Conservation (phyloP, 2,888 invertebrate genomes). For the Nysson spinosus region DNA sequence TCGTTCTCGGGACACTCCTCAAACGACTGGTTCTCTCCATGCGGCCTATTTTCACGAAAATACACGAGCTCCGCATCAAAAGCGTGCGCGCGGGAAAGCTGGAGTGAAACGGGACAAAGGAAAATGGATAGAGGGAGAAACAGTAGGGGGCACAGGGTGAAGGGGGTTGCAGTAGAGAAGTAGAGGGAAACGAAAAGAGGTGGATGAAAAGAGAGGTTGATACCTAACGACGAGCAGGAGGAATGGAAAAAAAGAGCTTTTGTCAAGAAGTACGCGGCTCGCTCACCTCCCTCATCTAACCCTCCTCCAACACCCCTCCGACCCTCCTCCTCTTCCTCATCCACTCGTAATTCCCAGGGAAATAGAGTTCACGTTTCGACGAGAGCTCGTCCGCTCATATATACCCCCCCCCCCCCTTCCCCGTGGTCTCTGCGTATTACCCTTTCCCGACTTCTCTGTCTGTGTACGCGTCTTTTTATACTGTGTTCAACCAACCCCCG, state of each 20-base stretch:
- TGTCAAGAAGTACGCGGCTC: conserved; percentile 51
- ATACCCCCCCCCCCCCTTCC: too few relatives aligned
- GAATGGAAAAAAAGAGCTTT: conserved; percentile 56
- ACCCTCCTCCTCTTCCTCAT: conserved; percentile 6
- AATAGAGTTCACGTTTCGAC: conserved; percentile 57
- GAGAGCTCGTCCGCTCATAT: conserved; percentile 39
- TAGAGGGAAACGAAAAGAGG: conserved; percentile 7
- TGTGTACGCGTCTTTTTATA: not conserved
- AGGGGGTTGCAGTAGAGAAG: conserved; percentile 5
- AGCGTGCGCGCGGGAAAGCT: conserved; percentile 31
- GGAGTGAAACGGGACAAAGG: conserved; percentile 39
- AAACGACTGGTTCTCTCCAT: conserved; percentile 37
- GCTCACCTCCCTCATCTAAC: conserved; percentile 12
- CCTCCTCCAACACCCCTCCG: not conserved
- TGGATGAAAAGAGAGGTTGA: conserved; percentile 21
- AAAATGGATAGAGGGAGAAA: conserved; percentile 9
- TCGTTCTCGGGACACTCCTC: conserved; percentile 20
- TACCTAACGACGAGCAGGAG: conserved; percentile 42
- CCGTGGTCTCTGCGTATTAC: conserved; percentile 32
- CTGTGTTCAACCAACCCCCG: not conserved
- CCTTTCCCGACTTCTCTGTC: conserved; percentile 14
- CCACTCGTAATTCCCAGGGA: conserved; percentile 55
- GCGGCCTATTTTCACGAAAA: conserved; percentile 65
- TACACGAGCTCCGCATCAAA: conserved; percentile 47
- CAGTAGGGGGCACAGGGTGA: not conserved